Base-by-base conservation (phyloP, 2,113 vertebrate species). In the Spea bombifrons region DNA sequence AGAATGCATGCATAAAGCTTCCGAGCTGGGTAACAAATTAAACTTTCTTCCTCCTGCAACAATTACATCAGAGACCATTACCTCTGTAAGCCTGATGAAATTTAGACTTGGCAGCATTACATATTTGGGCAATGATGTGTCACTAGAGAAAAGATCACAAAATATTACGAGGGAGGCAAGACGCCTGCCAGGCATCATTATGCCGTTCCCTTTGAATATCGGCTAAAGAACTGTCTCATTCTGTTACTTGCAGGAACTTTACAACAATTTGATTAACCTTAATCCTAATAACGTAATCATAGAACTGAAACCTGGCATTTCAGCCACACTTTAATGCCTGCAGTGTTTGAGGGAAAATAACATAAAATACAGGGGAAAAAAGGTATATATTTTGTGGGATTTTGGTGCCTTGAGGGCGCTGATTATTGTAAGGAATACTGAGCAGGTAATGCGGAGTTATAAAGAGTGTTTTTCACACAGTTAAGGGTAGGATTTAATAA, bases 161-260 rank as follows among this genome's bases (percentile, higher is more conserved):
- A 82, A 76, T 10, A 61, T 53, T 84, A 17, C 69, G 77, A 81
- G 76, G 81, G 66, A 83, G 82, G 83, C 80, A 57, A 73, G 70
- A 68, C 73, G 66, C 83, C 85, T 86, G 77, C 77, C 79, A 84
- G 84, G 81, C 75, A 73, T 75, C 78, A 75, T 83, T 79, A 84
- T 84, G 80, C 10, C 81, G 71, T 52, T 49, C 55, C 82, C 83
- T 84, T 69, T 46, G 63, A 81, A 45, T 57, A 78, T 53, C n/a
- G 50, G n/a, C 75, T 70, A 71, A 81, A 78, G 65, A 70, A 71
- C 81, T 70, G 81, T 15, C 76, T 1, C 45, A 81, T 77, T 63
- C 50, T 76, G 81, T 75, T 57, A 49, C 75, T 82, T 47, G 70
- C 68, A 49, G 68, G 71, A 81, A 81, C 66, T 73, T 73, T 84